A percentile compares a stretch with the other conserved stretches of the same genome.
phyloP scores from a whole-genome alignment of 1,140 invertebrate species.

The Mactra quadrangularis region DNA sequence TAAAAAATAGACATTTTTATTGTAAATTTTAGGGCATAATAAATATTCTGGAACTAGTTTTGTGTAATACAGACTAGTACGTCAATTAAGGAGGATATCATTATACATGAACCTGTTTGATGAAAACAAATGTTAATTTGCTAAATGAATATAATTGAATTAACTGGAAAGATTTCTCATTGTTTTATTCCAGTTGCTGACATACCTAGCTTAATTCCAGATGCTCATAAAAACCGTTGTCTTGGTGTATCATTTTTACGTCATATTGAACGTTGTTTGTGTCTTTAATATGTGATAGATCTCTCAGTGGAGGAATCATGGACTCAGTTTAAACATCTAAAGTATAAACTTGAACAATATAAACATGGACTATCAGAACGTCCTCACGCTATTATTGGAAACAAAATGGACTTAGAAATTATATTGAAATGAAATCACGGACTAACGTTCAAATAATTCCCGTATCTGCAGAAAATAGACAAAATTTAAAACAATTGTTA shows the following conservation, averaged over 20 bases:
- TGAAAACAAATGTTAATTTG: too few relatives aligned
- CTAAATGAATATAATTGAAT: too few relatives aligned
- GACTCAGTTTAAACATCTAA: slow-evolving; percentile 86
- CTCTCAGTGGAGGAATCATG: slow-evolving; percentile 88
- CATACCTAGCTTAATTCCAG: slow-evolving; percentile 95
- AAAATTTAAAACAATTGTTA: slow-evolving; percentile 89
- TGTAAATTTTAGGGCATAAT: too few relatives aligned
- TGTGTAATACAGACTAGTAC: too few relatives aligned
- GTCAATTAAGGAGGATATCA: too few relatives aligned
- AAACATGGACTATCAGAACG: slow-evolving; percentile 87
- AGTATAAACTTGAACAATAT: slow-evolving; percentile 92
- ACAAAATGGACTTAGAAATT: slow-evolving; percentile 94
- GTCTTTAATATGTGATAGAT: slow-evolving; percentile 95
- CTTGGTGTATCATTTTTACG: slow-evolving; percentile 95
- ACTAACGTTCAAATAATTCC: slow-evolving; percentile 87
- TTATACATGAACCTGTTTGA: too few relatives aligned
- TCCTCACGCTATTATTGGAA: slow-evolving; percentile 92
- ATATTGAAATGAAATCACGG: slow-evolving; percentile 82
- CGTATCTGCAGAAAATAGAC: slow-evolving; percentile 93
- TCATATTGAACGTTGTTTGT: slow-evolving; percentile 94
- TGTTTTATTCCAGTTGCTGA: slow-evolving; percentile 86
- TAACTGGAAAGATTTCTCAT: too few relatives aligned
- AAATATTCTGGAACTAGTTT: too few relatives aligned
- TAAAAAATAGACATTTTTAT: too few relatives aligned
- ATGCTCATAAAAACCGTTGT: slow-evolving; percentile 95